Conservation (phyloP, 1,140 invertebrate genomes). For the Globodera rostochiensis region DNA sequence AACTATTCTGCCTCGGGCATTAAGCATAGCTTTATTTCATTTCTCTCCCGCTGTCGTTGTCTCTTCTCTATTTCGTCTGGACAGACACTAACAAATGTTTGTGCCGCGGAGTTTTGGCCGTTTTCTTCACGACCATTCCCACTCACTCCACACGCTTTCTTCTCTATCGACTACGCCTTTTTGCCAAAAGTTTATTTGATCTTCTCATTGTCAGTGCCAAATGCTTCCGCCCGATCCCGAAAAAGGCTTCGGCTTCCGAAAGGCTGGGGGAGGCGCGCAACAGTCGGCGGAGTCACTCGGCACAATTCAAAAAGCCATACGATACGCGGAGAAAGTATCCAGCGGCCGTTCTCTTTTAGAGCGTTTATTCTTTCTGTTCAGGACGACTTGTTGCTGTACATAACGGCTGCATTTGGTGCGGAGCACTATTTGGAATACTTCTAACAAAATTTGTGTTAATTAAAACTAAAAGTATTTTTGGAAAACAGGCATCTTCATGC, state of each 20-base stretch:
- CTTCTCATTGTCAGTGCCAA: not conserved
- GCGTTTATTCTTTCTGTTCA: slow-evolving; percentile 7
- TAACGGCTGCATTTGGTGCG: slow-evolving; percentile 33
- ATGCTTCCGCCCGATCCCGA: slow-evolving; percentile 16
- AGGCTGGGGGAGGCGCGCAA: slow-evolving; percentile 1
- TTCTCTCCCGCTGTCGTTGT: too few relatives aligned
- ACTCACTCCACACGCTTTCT: not conserved
- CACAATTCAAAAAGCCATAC: slow-evolving; percentile 37
- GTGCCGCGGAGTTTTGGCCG: too few relatives aligned
- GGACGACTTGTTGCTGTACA: slow-evolving; percentile 39
- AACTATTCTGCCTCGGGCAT: too few relatives aligned
- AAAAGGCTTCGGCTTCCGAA: not conserved
- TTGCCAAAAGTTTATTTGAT: slow-evolving; percentile 1
- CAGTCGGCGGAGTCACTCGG: slow-evolving; percentile 24
- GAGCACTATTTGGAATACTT: not conserved
- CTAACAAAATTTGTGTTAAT: not conserved
- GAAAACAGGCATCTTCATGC: slow-evolving; percentile 39
- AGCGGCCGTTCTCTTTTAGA: not conserved
- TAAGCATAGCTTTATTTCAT: too few relatives aligned
- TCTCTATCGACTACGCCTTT: not conserved
- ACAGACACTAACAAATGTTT: too few relatives aligned
- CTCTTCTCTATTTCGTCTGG: too few relatives aligned
- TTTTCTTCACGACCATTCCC: not conserved
- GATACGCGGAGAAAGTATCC: slow-evolving; percentile 37
- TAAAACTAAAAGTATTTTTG: not conserved